Percentiles rank a stretch among this genome's conserved stretches.
Evolutionary conservation across 2,113 vertebrate genomes (phyloP).

Genomic region (Lasiurus borealis): DNA sequence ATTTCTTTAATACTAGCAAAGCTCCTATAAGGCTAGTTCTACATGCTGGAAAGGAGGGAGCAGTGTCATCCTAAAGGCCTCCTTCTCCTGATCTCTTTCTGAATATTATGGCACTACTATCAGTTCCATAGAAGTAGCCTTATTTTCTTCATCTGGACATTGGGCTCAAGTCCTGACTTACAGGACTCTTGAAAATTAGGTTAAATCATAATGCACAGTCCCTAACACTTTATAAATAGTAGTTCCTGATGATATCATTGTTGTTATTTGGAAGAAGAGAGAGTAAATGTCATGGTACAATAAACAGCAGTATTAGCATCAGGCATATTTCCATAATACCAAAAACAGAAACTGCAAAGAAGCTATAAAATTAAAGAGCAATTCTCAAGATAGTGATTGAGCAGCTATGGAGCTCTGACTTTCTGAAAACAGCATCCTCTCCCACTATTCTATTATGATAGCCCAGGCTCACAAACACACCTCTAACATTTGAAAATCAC

Average conservation of each 20-base stretch:
- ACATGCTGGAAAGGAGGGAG: not conserved
- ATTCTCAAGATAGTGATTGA: constrained; percentile 56
- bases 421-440: constrained; percentile 53
- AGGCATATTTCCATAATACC: constrained; percentile 34
- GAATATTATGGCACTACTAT: not conserved
- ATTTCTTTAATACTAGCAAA: constrained; percentile 38
- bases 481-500: constrained; percentile 56
- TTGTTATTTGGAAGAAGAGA: not conserved
- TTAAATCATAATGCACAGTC: not conserved
- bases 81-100: not conserved
- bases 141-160: constrained; percentile 28
- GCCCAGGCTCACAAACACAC: constrained; percentile 8
- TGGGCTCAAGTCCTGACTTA: not conserved
- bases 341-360: constrained; percentile 57
- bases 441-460: constrained; percentile 32
- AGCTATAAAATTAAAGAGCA: constrained; percentile 63
- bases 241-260: not conserved
- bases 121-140: not conserved
- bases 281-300: not conserved
- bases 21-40: not conserved
- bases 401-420: constrained; percentile 66
- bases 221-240: not conserved
- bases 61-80: not conserved
- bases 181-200: constrained; percentile 8
- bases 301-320: not conserved